Evolutionary conservation across 2,113 vertebrate species (phyloP), one percentile per base, ranked within the genome.

Genomic region (Neotoma lepida): DNA sequence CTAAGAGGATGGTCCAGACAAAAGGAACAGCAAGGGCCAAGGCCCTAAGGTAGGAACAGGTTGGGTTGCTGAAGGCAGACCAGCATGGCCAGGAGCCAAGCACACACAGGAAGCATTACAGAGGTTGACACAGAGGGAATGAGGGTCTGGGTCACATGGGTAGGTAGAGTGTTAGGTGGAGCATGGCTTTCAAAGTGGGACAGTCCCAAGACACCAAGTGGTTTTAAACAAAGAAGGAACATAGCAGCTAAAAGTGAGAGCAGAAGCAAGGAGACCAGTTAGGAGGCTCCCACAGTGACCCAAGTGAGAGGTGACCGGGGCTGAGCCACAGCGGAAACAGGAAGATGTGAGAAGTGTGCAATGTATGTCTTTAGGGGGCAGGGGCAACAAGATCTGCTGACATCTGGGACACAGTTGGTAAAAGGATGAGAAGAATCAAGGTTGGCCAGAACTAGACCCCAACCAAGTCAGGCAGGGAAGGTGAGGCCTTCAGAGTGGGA

Each of bases 41-140:
- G 63, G 63, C 70, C 54, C 7, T 74, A 22, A 13, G 54, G 66
- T n/a, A 30, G 76, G 56, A 80, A 26, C 56, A 81, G 81, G 15
- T 70, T 15, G 1, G 71, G 49, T 22, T 18, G 13, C 28, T 17
- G 30, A 82, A 94, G 54, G 56, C 64, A 78, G 63, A 18, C 13
- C 41, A 39, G 81, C 2, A 30, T 17, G 51, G 49, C 66, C 2
- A 7, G 20, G 54, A 54, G 46, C 28, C 18, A n/a, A 22, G 71
- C 1, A 1, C 1, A 0, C 2, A 6, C 51, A 28, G 13, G 12
- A 1, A 26, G 70, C 44, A 33, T 6, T 30, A 6, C 35, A 12
- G 41, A 44, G 41, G 12, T 12, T 33, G 51, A 28, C 49, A 12
- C 41, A 22, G 71, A 70, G 28, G n/a, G 4, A 7, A 4, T 2